A percentile compares a stretch with the other conserved stretches of the same genome.
phyloP scores from a whole-genome alignment of 2,888 invertebrate species.

The Agapostemon virescens region DNA sequence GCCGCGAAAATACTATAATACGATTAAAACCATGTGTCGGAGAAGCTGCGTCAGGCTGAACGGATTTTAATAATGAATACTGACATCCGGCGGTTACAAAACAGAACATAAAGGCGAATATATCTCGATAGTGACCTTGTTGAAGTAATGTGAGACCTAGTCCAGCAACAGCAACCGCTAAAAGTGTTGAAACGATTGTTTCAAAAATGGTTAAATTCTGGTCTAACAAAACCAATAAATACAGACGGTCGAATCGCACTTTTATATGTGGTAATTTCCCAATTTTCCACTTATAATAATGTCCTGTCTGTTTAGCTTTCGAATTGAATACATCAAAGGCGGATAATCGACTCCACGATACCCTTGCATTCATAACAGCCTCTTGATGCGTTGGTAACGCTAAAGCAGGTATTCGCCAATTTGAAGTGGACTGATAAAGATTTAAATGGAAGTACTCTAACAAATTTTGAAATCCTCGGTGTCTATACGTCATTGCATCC shows the following conservation, averaged over 20 bases:
- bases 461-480: slow-evolving; percentile 74
- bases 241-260: slow-evolving; percentile 95
- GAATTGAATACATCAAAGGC: slow-evolving; percentile 83
- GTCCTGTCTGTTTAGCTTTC: slow-evolving; percentile 81
- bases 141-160: slow-evolving; percentile 92
- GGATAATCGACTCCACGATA: slow-evolving; percentile 83
- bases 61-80: slow-evolving; percentile 97
- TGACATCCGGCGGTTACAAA: slow-evolving; percentile 99
- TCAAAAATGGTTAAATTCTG: slow-evolving; percentile 92
- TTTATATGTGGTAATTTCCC: slow-evolving; percentile 83
- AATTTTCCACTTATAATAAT: slow-evolving; percentile 89
- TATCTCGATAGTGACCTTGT: slow-evolving; percentile 93
- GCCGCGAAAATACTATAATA: slow-evolving; percentile 93
- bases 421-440: slow-evolving; percentile 66
- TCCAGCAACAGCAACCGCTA: slow-evolving; percentile 92
- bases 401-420: slow-evolving; percentile 70
- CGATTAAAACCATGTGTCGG: slow-evolving; percentile 99
- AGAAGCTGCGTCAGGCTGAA: slow-evolving; percentile 99
- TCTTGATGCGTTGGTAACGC: slow-evolving; percentile 83
- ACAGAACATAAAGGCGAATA: slow-evolving; percentile 96
- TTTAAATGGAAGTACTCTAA: slow-evolving; percentile 70
- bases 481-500: slow-evolving; percentile 75
- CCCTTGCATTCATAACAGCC: slow-evolving; percentile 82
- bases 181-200: slow-evolving; percentile 89
- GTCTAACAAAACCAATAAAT: slow-evolving; percentile 95